Evolutionary conservation across 2,113 vertebrate genomes (phyloP).

Genomic region (Coryphaenoides rupestris): DNA sequence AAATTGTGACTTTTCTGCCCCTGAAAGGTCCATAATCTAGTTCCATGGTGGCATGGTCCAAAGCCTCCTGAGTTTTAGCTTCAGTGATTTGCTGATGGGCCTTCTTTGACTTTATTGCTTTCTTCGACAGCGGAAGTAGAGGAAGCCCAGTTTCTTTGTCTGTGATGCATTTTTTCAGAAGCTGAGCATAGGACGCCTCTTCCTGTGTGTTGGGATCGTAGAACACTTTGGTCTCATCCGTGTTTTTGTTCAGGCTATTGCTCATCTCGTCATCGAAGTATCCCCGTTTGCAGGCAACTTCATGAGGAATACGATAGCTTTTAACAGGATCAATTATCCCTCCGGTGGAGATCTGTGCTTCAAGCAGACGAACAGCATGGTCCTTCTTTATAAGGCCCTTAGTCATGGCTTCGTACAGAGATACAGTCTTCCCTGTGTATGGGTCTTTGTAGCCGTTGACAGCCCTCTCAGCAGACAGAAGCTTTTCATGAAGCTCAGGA

Average conservation of each 20-base stretch:
- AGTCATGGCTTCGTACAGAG: slow-evolving; percentile 87
- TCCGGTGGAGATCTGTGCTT: slow-evolving; percentile 87
- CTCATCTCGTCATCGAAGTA: slow-evolving; percentile 79
- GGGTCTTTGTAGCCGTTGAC: slow-evolving; percentile 89
- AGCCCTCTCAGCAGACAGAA: slow-evolving; percentile 89
- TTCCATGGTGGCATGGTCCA: slow-evolving; percentile 78
- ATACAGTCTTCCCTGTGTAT: slow-evolving; percentile 84
- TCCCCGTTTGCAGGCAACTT: slow-evolving; percentile 82
- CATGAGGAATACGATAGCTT: slow-evolving; percentile 86
- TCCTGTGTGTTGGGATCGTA: slow-evolving; percentile 79
- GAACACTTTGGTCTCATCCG: slow-evolving; percentile 76
- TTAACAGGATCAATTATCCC: slow-evolving; percentile 87
- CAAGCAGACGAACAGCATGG: slow-evolving; percentile 82
- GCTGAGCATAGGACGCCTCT: slow-evolving; percentile 76
- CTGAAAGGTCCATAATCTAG: slow-evolving; percentile 82
- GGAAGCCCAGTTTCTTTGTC: slow-evolving; percentile 83
- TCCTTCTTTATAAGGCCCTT: slow-evolving; percentile 88
- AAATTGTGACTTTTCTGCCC: slow-evolving; percentile 83
- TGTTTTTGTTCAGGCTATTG: slow-evolving; percentile 62
- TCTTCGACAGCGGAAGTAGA: slow-evolving; percentile 81
- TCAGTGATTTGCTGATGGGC: slow-evolving; percentile 75
- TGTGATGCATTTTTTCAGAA: slow-evolving; percentile 76
- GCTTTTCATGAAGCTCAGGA: slow-evolving; percentile 88
- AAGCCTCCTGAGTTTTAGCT: slow-evolving; percentile 79
- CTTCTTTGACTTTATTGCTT: slow-evolving; percentile 74